A percentile compares a stretch with the other conserved stretches of the same genome.
These are phyloP conservation scores for Cosmopolites sordidus DNA, from an alignment of 2,888 invertebrate genomes.

Conservation along the genomic window DNA sequence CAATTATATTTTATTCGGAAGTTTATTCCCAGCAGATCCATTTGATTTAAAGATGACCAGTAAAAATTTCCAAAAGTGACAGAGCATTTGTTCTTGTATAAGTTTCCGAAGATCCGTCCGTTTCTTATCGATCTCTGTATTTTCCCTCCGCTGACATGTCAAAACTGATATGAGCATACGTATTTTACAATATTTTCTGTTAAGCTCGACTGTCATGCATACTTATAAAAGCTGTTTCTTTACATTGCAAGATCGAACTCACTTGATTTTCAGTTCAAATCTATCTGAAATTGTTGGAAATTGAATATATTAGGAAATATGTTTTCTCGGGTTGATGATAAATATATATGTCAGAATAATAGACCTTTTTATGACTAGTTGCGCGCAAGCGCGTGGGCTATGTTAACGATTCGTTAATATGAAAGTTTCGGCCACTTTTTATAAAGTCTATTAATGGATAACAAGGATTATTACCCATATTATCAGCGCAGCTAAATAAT, in stretches of 20 bases:
- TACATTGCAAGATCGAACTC: not conserved
- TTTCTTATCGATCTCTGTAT: slow-evolving; percentile 30
- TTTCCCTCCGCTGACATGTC: slow-evolving; percentile 17
- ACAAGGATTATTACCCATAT: too few species aligned
- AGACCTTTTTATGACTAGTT: too few species aligned
- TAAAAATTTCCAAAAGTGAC: slow-evolving; percentile 31
- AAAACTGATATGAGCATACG: not conserved
- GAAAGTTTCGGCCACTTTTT: too few species aligned
- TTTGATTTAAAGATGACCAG: slow-evolving; percentile 32
- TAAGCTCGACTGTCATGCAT: not conserved
- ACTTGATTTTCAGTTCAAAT: not conserved
- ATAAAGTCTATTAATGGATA: too few species aligned
- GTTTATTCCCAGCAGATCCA: slow-evolving; percentile 28
- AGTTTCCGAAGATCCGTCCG: slow-evolving; percentile 29
- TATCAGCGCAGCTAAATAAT: too few species aligned
- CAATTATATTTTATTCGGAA: slow-evolving; percentile 25
- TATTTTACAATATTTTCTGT: not conserved
- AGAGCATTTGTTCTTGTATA: slow-evolving; percentile 32
- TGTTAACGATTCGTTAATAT: too few species aligned
- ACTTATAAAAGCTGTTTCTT: not conserved
- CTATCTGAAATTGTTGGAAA: not conserved
- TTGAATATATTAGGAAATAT: too few species aligned
- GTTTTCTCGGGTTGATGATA: too few species aligned
- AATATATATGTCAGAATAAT: too few species aligned
- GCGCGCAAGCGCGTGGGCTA: too few species aligned